Base-by-base conservation (phyloP, 2,888 invertebrate species). In the Ophraella communa region DNA sequence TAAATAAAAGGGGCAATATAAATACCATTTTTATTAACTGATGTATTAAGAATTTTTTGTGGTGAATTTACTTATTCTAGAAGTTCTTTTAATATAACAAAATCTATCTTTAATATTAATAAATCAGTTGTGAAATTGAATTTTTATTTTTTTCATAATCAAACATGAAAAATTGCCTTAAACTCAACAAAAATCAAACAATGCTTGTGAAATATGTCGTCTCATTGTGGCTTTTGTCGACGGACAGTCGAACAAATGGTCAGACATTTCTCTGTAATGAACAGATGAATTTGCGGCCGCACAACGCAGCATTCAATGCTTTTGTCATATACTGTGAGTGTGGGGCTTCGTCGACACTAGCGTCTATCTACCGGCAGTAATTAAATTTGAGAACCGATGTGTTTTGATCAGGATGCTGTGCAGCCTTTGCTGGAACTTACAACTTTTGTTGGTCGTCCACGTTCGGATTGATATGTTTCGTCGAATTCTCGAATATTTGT, bases 281-380 rank as follows among this genome's bases (percentile, higher is more conserved):
- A 66, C 55, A 62, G 59, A 66, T 62, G 62, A 59, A 66, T 65
- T 58, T 62, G 56, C 21, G 45, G 62, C 49, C 39, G 55, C 39
- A 57, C 42, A 58, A 30, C 58, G 44, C 30, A 44, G 54, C 61
- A 54, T 61, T 61, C 54, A 55, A 47, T 42, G 64, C 59, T 64
- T 27, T 64, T 64, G 59, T 58, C 58, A 27, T 64, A 39, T 23
- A 54, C 42, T 54, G 52, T 52, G 47, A 30, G 49, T 44, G 11
- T 20, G 30, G 20, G 56, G 17, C 17, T 8, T 11, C 5, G 21
- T 14, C n/a, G 58, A 7, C n/a, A 20, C n/a, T 21, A 20, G 21
- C 45, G 21, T 14, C 20, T 1, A 21, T 11, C 24, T 51, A 52
- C 59, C 18, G 42, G 14, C 44, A 44, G 52, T 59, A 59, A 59